phyloP scores from a whole-genome alignment of 2,113 vertebrate genomes.

The Chaetodon auriga region DNA sequence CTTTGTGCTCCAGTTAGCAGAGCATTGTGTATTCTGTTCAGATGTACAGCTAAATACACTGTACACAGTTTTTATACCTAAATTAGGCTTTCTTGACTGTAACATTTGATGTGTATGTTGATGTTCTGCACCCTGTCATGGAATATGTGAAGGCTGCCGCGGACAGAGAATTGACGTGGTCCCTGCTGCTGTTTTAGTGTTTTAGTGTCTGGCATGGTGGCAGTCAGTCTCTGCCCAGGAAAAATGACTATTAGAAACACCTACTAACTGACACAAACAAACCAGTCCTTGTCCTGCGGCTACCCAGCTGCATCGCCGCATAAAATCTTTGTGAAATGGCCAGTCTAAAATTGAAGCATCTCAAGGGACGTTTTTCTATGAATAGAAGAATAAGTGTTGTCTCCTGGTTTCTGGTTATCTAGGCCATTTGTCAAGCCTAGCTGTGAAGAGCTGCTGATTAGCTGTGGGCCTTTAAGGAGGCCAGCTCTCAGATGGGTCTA shows the following conservation, averaged over 20 bases:
- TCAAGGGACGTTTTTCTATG: constrained; percentile 37
- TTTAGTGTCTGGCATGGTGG: constrained; percentile 37
- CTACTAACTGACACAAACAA: constrained; percentile 43
- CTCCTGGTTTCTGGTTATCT: constrained; percentile 74
- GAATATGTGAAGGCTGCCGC: constrained; percentile 30
- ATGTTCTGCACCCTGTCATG: constrained; percentile 35
- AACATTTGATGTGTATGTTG: constrained; percentile 22
- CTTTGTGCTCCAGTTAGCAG: constrained; percentile 30
- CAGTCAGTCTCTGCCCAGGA: constrained; percentile 24
- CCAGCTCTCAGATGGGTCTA: constrained; percentile 72
- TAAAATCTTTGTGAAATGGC: constrained; percentile 39
- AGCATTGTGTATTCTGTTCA: constrained; percentile 32
- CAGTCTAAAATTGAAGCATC: constrained; percentile 46
- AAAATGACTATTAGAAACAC: constrained; percentile 33
- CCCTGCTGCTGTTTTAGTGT: constrained; percentile 27
- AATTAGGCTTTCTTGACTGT: neutral
- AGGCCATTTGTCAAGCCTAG: constrained; percentile 70
- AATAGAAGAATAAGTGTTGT: constrained; percentile 62
- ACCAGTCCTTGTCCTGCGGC: constrained; percentile 22
- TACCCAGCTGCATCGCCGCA: neutral
- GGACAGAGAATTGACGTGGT: constrained; percentile 11
- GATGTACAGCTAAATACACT: constrained; percentile 4
- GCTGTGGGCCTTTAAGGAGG: constrained; percentile 75
- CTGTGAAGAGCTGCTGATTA: constrained; percentile 72
- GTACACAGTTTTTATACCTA: neutral